A percentile compares a stretch with the other conserved stretches of the same genome.
phyloP scores from a whole-genome alignment of 2,888 invertebrate genomes.

The Macrosiphum euphorbiae region DNA sequence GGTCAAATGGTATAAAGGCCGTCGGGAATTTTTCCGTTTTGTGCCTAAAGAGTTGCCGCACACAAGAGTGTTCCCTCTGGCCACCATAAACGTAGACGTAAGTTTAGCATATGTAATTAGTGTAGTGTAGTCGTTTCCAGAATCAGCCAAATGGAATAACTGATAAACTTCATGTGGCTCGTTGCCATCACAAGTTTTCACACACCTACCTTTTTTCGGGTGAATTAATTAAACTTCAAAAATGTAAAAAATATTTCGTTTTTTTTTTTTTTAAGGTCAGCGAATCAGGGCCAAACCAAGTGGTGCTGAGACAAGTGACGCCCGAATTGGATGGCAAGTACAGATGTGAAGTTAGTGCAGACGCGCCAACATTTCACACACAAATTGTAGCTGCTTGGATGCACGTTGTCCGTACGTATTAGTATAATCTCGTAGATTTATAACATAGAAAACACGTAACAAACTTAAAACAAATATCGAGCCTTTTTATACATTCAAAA shows the following conservation, averaged over 20 bases:
- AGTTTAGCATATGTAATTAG: slow-evolving; percentile 71
- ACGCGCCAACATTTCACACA: slow-evolving; percentile 81
- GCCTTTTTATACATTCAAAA: background rate
- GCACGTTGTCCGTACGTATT: slow-evolving; percentile 81
- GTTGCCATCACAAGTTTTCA: slow-evolving; percentile 26
- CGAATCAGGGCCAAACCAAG: slow-evolving; percentile 76
- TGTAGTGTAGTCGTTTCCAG: background rate
- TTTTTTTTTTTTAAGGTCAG: slow-evolving; percentile 73
- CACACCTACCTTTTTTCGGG: background rate
- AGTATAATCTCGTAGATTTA: background rate
- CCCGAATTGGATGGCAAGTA: slow-evolving; percentile 80
- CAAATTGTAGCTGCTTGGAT: slow-evolving; percentile 77
- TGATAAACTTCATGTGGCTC: slow-evolving; percentile 44
- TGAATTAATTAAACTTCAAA: background rate
- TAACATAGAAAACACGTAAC: background rate
- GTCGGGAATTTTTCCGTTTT: slow-evolving; percentile 83
- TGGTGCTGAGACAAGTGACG: slow-evolving; percentile 79
- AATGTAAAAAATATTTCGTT: background rate
- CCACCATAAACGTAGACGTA: slow-evolving; percentile 81
- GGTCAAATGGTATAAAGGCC: slow-evolving; percentile 86
- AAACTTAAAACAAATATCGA: background rate
- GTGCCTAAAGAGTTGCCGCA: slow-evolving; percentile 84
- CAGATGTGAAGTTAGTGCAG: slow-evolving; percentile 82
- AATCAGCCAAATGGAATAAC: slow-evolving; percentile 53
- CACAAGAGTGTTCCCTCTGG: slow-evolving; percentile 79